Percentiles rank a stretch among this genome's conserved stretches.
Conservation (phyloP, 2,888 invertebrate species). For the Himalopsyche kuldschensis region DNA sequence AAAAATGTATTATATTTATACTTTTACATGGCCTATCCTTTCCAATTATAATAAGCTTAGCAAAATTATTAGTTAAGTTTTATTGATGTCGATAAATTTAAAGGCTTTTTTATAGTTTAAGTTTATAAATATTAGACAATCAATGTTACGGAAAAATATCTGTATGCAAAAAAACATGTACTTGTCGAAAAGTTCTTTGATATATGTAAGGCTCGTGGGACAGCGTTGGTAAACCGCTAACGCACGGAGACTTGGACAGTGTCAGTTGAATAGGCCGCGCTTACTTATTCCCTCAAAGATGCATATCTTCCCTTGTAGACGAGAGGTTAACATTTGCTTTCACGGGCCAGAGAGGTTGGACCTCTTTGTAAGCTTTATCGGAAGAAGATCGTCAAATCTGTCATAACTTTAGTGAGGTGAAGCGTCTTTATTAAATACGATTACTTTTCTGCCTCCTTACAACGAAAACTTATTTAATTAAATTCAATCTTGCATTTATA, state of each 20-base stretch:
- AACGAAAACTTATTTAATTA: background rate
- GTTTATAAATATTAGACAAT: too few species aligned
- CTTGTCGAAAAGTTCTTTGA: too few species aligned
- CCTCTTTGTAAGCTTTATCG: background rate
- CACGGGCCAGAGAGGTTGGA: background rate
- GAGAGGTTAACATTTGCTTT: constrained; percentile 1
- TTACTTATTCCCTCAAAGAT: background rate
- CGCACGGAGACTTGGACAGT: background rate
- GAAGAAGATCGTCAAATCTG: background rate
- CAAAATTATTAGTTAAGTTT: too few species aligned
- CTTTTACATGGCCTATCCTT: too few species aligned
- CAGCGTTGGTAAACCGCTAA: background rate
- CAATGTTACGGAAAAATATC: too few species aligned
- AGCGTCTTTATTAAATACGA: background rate
- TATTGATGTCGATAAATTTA: too few species aligned
- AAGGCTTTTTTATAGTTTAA: too few species aligned
- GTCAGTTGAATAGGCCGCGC: background rate
- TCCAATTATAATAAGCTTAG: too few species aligned
- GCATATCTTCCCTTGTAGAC: background rate
- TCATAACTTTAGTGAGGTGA: background rate
- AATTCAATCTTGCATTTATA: background rate
- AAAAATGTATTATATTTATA: too few species aligned
- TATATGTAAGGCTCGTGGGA: too few species aligned
- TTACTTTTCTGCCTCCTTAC: background rate
- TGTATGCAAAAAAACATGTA: too few species aligned